Evolutionary conservation across 2,888 invertebrate genomes (phyloP).

Genomic region (Kuschelorhynchus macadamiae): DNA sequence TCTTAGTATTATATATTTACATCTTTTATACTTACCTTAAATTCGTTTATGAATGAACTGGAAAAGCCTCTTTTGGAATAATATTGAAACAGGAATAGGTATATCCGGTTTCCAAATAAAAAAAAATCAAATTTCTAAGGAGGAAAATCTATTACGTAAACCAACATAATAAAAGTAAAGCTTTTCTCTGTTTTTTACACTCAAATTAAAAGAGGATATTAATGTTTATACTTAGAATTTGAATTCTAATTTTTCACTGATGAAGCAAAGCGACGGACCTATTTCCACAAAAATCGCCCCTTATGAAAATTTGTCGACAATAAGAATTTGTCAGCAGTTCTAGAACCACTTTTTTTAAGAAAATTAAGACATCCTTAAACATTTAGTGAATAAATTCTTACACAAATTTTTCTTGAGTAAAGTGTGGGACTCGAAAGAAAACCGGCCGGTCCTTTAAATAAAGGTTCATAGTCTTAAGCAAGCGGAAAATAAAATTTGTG

Average conservation of each 20-base stretch:
- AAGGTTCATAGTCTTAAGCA: too few relatives aligned
- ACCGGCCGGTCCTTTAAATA: too few relatives aligned
- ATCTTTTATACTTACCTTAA: conserved; percentile 18
- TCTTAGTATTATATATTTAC: conserved; percentile 8
- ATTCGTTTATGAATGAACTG: conserved; percentile 22
- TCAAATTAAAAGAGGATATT: conserved; percentile 36
- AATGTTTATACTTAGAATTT: conserved; percentile 46
- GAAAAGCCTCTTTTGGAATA: conserved; percentile 13
- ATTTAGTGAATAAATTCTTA: too few relatives aligned
- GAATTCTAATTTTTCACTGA: conserved; percentile 41
- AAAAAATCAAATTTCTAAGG: conserved; percentile 37
- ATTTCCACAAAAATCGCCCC: conserved; percentile 30
- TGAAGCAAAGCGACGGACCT: conserved; percentile 22
- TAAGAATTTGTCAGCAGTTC: conserved; percentile 22
- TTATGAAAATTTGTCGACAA: conserved; percentile 31
- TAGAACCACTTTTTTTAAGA: background rate
- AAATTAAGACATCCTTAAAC: too few relatives aligned
- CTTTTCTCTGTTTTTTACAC: conserved; percentile 35
- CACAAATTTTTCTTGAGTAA: too few relatives aligned
- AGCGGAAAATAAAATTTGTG: too few relatives aligned
- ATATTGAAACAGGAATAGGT: conserved; percentile 32
- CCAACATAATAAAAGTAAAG: conserved; percentile 44
- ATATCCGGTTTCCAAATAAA: conserved; percentile 30
- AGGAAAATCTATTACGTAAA: conserved; percentile 46
- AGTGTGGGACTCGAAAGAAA: too few relatives aligned